Percentiles rank a stretch among this genome's conserved stretches.
These are phyloP conservation scores for Sinosuthora webbiana DNA, from an alignment of 2,113 vertebrate genomes.

Conservation along the genomic window DNA sequence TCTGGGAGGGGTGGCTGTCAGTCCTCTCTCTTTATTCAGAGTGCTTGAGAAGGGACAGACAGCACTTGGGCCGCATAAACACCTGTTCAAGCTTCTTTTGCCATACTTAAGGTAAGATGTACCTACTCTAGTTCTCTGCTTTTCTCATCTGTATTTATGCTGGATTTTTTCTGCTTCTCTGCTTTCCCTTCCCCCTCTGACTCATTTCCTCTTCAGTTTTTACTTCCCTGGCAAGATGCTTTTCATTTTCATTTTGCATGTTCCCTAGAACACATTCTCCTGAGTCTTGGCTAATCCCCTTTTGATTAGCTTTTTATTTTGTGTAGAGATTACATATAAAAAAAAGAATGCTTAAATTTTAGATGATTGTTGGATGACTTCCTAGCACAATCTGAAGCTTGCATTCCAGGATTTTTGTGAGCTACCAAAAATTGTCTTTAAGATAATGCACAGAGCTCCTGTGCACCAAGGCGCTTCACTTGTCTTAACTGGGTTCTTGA, in stretches of 20 bases:
- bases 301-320: constrained; percentile 31
- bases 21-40: background rate
- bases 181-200: background rate
- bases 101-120: background rate
- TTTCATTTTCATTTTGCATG: background rate
- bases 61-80: background rate
- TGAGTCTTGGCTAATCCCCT: background rate
- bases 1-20: background rate
- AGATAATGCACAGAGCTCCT: background rate
- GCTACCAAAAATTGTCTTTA: background rate
- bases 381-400: background rate
- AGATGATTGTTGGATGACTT: background rate
- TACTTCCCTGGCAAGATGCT: background rate
- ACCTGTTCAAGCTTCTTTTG: background rate
- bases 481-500: background rate
- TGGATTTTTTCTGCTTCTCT: background rate
- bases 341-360: constrained; percentile 19
- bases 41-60: background rate
- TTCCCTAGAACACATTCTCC: background rate
- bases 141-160: background rate
- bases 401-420: background rate
- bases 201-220: constrained; percentile 6
- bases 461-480: background rate
- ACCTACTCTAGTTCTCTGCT: background rate
- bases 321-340: background rate